Evolutionary conservation across 2,113 vertebrate species (phyloP).

Genomic region (Pheucticus melanocephalus): DNA sequence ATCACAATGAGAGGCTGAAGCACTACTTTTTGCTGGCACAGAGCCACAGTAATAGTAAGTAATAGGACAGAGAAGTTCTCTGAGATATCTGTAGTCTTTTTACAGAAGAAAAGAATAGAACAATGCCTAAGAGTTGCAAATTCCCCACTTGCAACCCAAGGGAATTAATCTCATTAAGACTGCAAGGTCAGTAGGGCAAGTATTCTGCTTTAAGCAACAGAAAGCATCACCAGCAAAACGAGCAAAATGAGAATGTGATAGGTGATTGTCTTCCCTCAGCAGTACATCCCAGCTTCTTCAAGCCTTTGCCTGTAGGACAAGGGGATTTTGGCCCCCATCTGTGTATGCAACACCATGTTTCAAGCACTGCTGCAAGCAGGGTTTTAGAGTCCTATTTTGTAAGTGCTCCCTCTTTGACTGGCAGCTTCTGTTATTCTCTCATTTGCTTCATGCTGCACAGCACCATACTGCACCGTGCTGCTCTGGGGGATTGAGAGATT

Average conservation of each 20-base stretch:
- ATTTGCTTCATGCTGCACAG: background rate
- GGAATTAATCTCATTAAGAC: background rate
- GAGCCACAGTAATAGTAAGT: slow-evolving; percentile 47
- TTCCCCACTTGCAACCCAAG: background rate
- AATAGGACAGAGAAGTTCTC: background rate
- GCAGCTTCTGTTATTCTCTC: background rate
- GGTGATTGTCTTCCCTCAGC: background rate
- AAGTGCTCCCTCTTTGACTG: background rate
- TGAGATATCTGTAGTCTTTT: background rate
- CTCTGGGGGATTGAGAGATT: background rate
- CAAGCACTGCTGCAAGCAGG: background rate
- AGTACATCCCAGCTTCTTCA: background rate
- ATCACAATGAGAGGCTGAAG: slow-evolving; percentile 71
- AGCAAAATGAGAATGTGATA: background rate
- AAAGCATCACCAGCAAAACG: background rate
- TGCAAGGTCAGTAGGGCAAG: background rate
- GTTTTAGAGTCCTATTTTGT: background rate
- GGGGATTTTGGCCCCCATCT: background rate
- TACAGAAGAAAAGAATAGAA: background rate
- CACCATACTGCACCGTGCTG: background rate
- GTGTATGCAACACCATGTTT: background rate
- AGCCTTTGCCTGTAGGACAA: background rate
- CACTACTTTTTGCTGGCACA: slow-evolving; percentile 63
- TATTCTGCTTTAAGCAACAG: background rate
- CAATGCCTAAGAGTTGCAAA: background rate